Conservation (phyloP, 2,113 vertebrate genomes). For the Rhombomys opimus region DNA sequence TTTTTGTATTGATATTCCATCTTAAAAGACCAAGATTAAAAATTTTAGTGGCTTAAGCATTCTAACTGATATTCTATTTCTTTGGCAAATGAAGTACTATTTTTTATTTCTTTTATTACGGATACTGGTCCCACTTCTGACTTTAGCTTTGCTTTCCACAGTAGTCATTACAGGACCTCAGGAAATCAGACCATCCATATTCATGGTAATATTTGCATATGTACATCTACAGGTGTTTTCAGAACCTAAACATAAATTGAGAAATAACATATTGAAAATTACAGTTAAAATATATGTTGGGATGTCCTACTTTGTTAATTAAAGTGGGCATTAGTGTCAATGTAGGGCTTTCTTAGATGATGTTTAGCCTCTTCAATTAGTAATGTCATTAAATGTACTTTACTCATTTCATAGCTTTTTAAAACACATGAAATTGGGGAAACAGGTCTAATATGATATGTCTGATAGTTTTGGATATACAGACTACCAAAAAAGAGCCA, state of each 20-base stretch:
- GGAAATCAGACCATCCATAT: background rate
- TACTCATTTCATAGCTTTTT: constrained; percentile 1
- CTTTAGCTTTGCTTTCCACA: background rate
- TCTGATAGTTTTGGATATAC: background rate
- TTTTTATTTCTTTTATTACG: constrained; percentile 5
- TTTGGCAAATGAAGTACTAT: background rate
- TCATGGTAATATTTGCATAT: background rate
- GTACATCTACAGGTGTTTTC: background rate
- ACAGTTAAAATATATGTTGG: constrained; percentile 18
- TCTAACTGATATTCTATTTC: background rate
- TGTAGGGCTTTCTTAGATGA: background rate
- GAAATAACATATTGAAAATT: background rate
- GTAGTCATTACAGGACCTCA: background rate
- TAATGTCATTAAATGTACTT: background rate
- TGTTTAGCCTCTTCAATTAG: background rate
- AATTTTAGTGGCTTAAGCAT: background rate
- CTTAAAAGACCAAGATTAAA: background rate
- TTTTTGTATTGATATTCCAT: background rate
- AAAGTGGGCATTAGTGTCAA: background rate
- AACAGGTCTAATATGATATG: background rate
- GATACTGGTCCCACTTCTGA: background rate
- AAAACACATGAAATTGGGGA: background rate
- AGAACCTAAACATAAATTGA: background rate
- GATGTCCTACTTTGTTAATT: background rate
- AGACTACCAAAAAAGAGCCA: background rate